Base-by-base conservation (phyloP, 2,888 invertebrate genomes). In the Caenorhabditis zanzibari region DNA sequence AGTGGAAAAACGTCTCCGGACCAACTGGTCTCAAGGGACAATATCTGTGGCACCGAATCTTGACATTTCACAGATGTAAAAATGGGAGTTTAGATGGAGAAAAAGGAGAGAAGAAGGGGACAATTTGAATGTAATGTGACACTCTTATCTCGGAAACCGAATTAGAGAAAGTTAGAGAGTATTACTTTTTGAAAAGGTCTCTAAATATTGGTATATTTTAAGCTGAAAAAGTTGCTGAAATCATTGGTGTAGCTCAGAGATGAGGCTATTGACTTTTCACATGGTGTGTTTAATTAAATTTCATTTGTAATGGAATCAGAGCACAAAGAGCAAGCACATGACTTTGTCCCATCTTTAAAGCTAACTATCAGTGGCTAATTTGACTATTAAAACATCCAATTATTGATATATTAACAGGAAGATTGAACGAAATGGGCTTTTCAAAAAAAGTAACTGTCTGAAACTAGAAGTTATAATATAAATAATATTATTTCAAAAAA, bases 11-110 rank as follows among this genome's bases (percentile, higher is more conserved):
- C 56, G 56, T 28, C 74, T 75, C n/a, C 56, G 44, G 47, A 38
- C 68, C 59, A 59, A 69, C 61, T 69, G 32, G 71, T 71, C 77
- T 58, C 77, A 10, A 9, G 77, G 69, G 77, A 61, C 69, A 61
- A 68, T 68, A 69, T 69, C 68, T 69, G 24, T 44, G 41, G 24
- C 47, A 59, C 64, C 68, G 38, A 76, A 76, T 76, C 77, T 69
- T 77, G 77, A 77, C 77, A 77, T 77, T 77, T 77, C 69, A 77
- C 77, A 77, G 77, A 77, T 54, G 69, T 69, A 35, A 54, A 77
- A 77, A 63, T 61, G 76, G 69, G 76, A 76, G 68, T 68, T 56
- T 58, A 41, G 47, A 63, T 41, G 49, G 68, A 54, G 32, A 41
- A 38, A n/a, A 52, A 41, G 16, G 28, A 16, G 73, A 73, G 32